These are phyloP conservation scores for Macaria notata DNA, from an alignment of 2,888 invertebrate genomes.

Conservation along the genomic window DNA sequence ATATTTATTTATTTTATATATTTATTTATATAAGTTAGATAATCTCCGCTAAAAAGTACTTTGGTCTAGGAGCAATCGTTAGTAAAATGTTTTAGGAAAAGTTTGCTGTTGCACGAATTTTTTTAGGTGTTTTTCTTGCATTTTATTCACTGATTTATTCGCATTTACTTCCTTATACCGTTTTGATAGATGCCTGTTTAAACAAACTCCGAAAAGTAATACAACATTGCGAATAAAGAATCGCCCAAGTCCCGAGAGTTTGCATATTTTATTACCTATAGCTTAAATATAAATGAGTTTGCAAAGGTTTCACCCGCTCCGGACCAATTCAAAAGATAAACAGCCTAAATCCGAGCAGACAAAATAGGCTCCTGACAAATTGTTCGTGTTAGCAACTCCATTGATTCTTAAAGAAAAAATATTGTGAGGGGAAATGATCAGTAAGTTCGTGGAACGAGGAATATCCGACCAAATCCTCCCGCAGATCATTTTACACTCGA, in stretches of 20 bases:
- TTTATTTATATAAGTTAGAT: no score
- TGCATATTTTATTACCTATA: constrained; percentile 37
- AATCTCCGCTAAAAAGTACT: no score
- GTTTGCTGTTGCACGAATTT: no score
- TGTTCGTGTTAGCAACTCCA: constrained; percentile 64
- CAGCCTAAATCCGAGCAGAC: constrained; percentile 54
- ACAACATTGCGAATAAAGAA: constrained; percentile 33
- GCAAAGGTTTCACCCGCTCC: constrained; percentile 34
- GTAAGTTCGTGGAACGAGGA: constrained; percentile 47
- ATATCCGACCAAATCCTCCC: constrained; percentile 52
- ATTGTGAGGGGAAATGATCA: constrained; percentile 61
- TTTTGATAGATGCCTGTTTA: constrained; percentile 29
- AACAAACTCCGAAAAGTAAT: constrained; percentile 28
- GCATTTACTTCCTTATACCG: background rate
- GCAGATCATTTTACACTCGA: constrained; percentile 64
- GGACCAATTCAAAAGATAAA: constrained; percentile 49
- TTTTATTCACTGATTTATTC: background rate
- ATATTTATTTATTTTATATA: no score
- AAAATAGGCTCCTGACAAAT: constrained; percentile 67
- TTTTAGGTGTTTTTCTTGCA: no score
- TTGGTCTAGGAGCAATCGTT: no score
- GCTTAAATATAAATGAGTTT: constrained; percentile 37
- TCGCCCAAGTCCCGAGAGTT: constrained; percentile 28
- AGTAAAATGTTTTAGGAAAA: no score
- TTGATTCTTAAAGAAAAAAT: constrained; percentile 67